Base-by-base conservation (phyloP, 2,113 vertebrate genomes). In the Leuciscus idus region DNA sequence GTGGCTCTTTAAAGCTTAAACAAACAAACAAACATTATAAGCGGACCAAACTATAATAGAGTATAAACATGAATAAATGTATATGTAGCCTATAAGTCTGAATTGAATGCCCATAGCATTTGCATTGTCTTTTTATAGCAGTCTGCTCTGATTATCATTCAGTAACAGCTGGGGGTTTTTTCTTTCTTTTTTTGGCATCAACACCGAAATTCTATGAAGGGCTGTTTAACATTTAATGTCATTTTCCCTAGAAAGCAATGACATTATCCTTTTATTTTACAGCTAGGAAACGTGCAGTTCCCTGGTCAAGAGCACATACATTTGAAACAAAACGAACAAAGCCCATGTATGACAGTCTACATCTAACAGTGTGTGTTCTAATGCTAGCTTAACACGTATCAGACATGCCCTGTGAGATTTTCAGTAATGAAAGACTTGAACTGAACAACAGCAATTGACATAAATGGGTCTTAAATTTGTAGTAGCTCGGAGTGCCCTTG, bases 361-460 rank as follows among this genome's bases (percentile, higher is more conserved):
- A 75, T 75, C 43, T 50, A 75, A 50, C 1, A 75, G 6, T 46
- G n/a, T 43, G 39, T 50, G 43, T 50, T 75, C 43, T 48, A 46
- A 74, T 46, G n/a, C 17, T 75, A 50, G 39, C 70, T n/a, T 12
- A 46, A 48, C 43, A 75, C 43, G 12, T 75, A 6, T 75, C 5
- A 48, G n/a, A 48, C 72, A 50, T 75, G 23, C n/a, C 43, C 43
- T 43, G 7, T 28, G 43, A 75, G 73, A 75, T 26, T 9, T 55
- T 21, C 75, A 30, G 8, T 77, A 55, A 77, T 77, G 46, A 77
- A 77, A 55, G 73, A 52, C 70, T 73, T 10, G 10, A 62, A 80
- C 33, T 15, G 17, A 62, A 62, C 36, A 81, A 43, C 21, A 30
- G 46, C n/a, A 81, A 48, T 66, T 81, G 59, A 26, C 11, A 8